Conservation (phyloP, 2,113 vertebrate species). For the western clawed frog (Xenopus tropicalis) region UCB_Xtro_10.0 CM004444.2:31150501-31151000, state of each 20-base stretch:
- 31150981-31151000: too few species aligned
- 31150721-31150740: slow-evolving; percentile 97
- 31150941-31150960: too few species aligned
- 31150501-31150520: slow-evolving; percentile 93
- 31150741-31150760: slow-evolving; percentile 91
- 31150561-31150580: background rate
- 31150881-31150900: too few species aligned
- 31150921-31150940: too few species aligned
- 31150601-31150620: too few species aligned
- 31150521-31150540: slow-evolving; percentile 97
- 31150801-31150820: slow-evolving; percentile 54
- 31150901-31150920: too few species aligned
- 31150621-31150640: too few species aligned
- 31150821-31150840: slow-evolving; percentile 80
- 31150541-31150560: slow-evolving; percentile 90
- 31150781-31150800: slow-evolving; percentile 59
- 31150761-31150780: slow-evolving; percentile 81
- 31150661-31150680: slow-evolving; percentile 86
- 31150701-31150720: slow-evolving; percentile 95
- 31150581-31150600: too few species aligned
- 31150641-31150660: slow-evolving; percentile 66
- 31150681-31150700: slow-evolving; percentile 93
- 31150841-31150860: slow-evolving; percentile 86
- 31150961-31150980: too few species aligned
- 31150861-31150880: slow-evolving; percentile 56